phyloP scores from a whole-genome alignment of 1,140 invertebrate genomes.

The Drosophila pachea region DNA sequence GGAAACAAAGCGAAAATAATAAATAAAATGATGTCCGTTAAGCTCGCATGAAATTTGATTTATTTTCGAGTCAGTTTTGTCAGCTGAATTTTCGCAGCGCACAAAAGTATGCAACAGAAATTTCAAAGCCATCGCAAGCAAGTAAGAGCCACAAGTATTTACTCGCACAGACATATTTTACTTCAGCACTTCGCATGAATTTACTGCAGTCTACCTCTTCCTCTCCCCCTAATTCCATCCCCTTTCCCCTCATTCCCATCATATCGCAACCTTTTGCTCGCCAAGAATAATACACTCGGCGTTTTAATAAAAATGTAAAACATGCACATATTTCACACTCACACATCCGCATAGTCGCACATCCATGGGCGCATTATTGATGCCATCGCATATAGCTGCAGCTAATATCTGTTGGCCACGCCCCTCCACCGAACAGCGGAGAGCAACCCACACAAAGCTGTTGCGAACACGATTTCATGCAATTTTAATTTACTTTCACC shows the following conservation, averaged over 20 bases:
- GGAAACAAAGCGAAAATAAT: too few relatives aligned
- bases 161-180: constrained; percentile 17
- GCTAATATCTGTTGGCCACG: neutral
- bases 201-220: too few relatives aligned
- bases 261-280: constrained; percentile 17
- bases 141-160: constrained; percentile 36
- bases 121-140: constrained; percentile 3
- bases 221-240: neutral
- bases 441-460: neutral
- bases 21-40: too few relatives aligned
- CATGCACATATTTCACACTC: constrained; percentile 16
- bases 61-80: too few relatives aligned
- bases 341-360: neutral
- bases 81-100: neutral
- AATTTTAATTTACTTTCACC: constrained; percentile 24
- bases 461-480: constrained; percentile 16
- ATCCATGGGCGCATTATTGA: constrained; percentile 42
- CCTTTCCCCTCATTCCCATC: neutral
- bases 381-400: constrained; percentile 3
- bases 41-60: too few relatives aligned
- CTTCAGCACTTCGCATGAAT: too few relatives aligned
- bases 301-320: constrained; percentile 66
- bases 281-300: constrained; percentile 6
- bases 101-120: constrained; percentile 24
- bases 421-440: neutral